These are phyloP conservation scores for Nomada ferruginata DNA, from an alignment of 2,888 invertebrate genomes.

Conservation along the genomic window DNA sequence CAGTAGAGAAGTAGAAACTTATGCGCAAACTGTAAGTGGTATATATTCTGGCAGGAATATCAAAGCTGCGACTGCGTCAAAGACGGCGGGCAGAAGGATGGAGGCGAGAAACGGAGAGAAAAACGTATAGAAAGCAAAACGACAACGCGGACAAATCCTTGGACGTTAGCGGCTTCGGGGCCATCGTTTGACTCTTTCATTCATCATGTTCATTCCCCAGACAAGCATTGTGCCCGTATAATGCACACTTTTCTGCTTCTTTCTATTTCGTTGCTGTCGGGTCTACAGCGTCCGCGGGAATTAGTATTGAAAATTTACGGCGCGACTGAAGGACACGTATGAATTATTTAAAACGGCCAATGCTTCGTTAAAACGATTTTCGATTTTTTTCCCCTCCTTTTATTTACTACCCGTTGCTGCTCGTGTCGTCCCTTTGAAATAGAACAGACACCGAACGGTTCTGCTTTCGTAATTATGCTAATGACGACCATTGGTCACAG, in stretches of 20 bases:
- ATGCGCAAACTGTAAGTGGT: slow-evolving; percentile 71
- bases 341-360: slow-evolving; percentile 42
- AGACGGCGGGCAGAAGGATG: slow-evolving; percentile 68
- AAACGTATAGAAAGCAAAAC: slow-evolving; percentile 63
- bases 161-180: slow-evolving; percentile 72
- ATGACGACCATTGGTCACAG: slow-evolving; percentile 19
- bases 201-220: slow-evolving; percentile 67
- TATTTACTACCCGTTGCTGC: not conserved
- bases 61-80: slow-evolving; percentile 80
- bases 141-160: slow-evolving; percentile 65
- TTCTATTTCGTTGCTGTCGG: slow-evolving; percentile 39
- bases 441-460: not conserved
- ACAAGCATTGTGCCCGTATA: slow-evolving; percentile 62
- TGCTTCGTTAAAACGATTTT: slow-evolving; percentile 29
- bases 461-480: slow-evolving; percentile 45
- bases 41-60: slow-evolving; percentile 82
- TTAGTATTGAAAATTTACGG: slow-evolving; percentile 52
- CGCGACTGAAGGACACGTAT: slow-evolving; percentile 20
- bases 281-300: slow-evolving; percentile 32
- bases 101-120: slow-evolving; percentile 55
- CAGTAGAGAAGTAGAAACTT: slow-evolving; percentile 53
- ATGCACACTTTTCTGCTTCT: slow-evolving; percentile 46
- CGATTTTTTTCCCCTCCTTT: not conserved
- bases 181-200: slow-evolving; percentile 71
- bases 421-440: not conserved